Percentiles rank a stretch among this genome's conserved stretches.
These are phyloP conservation scores for Meloidogyne hapla DNA, from an alignment of 1,140 invertebrate species.

Conservation along the genomic window DNA sequence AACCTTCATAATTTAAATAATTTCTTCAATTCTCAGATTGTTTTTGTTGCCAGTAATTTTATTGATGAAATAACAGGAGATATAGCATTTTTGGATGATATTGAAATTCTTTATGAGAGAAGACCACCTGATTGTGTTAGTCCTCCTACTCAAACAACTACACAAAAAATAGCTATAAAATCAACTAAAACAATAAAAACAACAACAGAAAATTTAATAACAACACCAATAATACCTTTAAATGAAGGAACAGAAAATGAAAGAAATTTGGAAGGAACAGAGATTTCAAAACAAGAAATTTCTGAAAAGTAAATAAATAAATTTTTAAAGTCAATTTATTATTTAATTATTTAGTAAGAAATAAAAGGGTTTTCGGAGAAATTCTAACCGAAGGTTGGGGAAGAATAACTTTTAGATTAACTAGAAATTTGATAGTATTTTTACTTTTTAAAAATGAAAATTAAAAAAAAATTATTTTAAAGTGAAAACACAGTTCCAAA, in stretches of 20 bases:
- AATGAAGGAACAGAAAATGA: neutral
- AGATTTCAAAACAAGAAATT: neutral
- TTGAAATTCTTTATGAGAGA: conserved; percentile 52
- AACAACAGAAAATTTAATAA: neutral
- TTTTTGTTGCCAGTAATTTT: conserved; percentile 63
- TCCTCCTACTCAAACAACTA: neutral
- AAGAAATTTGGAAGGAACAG: neutral
- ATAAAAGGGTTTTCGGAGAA: no score
- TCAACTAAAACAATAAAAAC: neutral
- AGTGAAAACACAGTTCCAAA: neutral
- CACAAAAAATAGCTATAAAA: conserved; percentile 9
- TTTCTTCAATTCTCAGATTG: conserved; percentile 52
- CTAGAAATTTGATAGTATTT: no score
- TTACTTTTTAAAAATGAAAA: no score
- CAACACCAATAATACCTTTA: neutral
- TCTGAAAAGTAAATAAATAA: neutral
- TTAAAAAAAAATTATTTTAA: no score
- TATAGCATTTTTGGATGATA: conserved; percentile 59
- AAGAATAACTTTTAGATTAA: no score
- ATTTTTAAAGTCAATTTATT: no score
- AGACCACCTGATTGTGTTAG: conserved; percentile 42
- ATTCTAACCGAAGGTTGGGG: no score
- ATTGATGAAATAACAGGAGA: conserved; percentile 51
- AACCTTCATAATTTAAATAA: neutral
- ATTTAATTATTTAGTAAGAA: no score